Base-by-base conservation (phyloP, 2,888 invertebrate species). In the Dorcus parallelipipedus region DNA sequence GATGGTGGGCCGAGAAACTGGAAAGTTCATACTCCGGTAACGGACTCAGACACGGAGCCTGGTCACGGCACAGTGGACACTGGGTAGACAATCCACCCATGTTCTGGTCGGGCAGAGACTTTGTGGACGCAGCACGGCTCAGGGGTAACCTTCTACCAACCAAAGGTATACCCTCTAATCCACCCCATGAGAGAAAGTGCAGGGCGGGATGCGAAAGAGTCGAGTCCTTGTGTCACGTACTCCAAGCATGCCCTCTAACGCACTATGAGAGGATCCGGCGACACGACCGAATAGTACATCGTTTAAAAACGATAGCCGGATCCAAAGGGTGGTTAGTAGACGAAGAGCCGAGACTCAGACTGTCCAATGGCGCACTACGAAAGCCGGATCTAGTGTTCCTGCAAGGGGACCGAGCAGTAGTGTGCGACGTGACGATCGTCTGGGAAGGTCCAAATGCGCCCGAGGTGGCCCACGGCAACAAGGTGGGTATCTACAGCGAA, bases 81-180 rank as follows among this genome's bases (percentile, higher is more conserved):
- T 64, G 57, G 60, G 9, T 63, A 1, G 23, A 10, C 1, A 17
- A 39, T 9, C 64, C 65, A 20, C 68, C 69, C 0, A 48, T 49
- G 0, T 65, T 52, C 40, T 71, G 67, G 70, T 58, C 63, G 1
- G 66, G 69, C 0, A 7, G 17, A 0, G 67, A 69, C 40, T 70
- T 59, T 43, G 54, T 67, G 1, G 60, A 54, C 8, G 68, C 69
- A 0, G 51, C 67, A 0, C 66, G 67, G 47, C 59, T 69, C 2
- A 26, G 67, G 6, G 64, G 62, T 0, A 68, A 68, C 55, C 54
- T 67, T 1, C 54, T 71, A 5, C 9, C 40, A 7, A 39, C 20
- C 17, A 20, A 33, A 3, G 9, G 10, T 20, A 45, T 45, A 9
- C 53, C 67, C 23, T 69, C 67, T 1, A 54, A 54, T 8, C 60